Evolutionary conservation across 2,888 invertebrate genomes (phyloP).

Genomic region (Leptopilina drosophilae): DNA sequence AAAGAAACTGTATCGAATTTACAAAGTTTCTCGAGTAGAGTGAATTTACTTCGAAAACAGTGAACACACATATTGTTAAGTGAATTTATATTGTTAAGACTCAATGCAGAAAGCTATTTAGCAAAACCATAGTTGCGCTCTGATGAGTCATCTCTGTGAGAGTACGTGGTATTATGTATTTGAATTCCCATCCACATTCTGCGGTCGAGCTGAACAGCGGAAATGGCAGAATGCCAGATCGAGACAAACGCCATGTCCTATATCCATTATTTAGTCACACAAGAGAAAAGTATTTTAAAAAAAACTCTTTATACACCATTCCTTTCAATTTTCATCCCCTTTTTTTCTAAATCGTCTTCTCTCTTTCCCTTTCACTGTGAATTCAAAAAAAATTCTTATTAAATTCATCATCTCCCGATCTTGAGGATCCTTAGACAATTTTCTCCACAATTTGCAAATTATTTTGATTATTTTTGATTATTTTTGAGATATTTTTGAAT

Average conservation of each 20-base stretch:
- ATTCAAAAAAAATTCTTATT: too few relatives aligned
- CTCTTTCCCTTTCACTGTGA: too few relatives aligned
- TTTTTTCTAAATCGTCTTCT: background rate
- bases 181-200: slow-evolving; percentile 30
- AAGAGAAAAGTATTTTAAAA: background rate
- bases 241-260: slow-evolving; percentile 26
- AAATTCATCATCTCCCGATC: too few relatives aligned
- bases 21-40: too few relatives aligned
- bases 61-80: background rate
- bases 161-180: slow-evolving; percentile 24
- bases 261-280: slow-evolving; percentile 7
- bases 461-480: too few relatives aligned
- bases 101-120: slow-evolving; percentile 1
- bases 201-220: slow-evolving; percentile 15
- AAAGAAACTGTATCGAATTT: too few relatives aligned
- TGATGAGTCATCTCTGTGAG: slow-evolving; percentile 24
- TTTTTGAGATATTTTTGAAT: too few relatives aligned
- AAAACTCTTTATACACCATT: background rate
- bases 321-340: background rate
- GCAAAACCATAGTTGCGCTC: slow-evolving; percentile 13
- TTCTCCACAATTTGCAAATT: too few relatives aligned
- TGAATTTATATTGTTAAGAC: background rate
- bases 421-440: too few relatives aligned
- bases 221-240: slow-evolving; percentile 36
- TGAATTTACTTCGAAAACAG: background rate